Evolutionary conservation across 2,113 vertebrate species (phyloP).

Genomic region (Oncorhynchus gorbuscha): DNA sequence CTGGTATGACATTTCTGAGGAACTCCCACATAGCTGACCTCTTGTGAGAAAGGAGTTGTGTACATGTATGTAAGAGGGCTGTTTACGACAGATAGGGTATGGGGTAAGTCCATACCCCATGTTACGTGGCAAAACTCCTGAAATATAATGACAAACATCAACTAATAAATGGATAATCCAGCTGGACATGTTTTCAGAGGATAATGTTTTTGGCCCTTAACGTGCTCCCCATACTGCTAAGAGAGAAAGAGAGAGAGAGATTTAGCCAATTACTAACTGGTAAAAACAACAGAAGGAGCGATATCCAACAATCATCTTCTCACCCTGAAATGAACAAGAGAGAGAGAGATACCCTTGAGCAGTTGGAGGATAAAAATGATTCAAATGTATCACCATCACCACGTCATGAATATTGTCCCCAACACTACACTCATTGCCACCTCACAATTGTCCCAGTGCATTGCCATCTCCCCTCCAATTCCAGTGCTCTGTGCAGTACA

Average conservation of each 20-base stretch:
- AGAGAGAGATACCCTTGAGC: not conserved
- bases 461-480: not conserved
- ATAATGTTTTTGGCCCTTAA: not conserved
- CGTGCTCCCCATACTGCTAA: not conserved
- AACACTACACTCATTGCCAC: not conserved
- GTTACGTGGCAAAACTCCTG: not conserved
- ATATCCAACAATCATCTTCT: not conserved
- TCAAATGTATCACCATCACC: not conserved
- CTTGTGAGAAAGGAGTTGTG: conserved; percentile 20
- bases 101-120: not conserved
- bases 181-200: not conserved
- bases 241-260: not conserved
- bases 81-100: too few relatives aligned
- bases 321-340: not conserved
- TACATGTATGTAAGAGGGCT: too few relatives aligned
- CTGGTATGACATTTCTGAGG: too few relatives aligned
- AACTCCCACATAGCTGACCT: conserved; percentile 34
- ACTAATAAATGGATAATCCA: not conserved
- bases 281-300: not conserved
- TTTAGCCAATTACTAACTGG: not conserved
- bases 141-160: not conserved
- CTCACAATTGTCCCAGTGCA: not conserved
- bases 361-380: not conserved
- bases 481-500: not conserved
- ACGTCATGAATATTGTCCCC: not conserved